These are phyloP conservation scores for Malurus melanocephalus DNA, from an alignment of 2,113 vertebrate genomes.

Conservation along the genomic window DNA sequence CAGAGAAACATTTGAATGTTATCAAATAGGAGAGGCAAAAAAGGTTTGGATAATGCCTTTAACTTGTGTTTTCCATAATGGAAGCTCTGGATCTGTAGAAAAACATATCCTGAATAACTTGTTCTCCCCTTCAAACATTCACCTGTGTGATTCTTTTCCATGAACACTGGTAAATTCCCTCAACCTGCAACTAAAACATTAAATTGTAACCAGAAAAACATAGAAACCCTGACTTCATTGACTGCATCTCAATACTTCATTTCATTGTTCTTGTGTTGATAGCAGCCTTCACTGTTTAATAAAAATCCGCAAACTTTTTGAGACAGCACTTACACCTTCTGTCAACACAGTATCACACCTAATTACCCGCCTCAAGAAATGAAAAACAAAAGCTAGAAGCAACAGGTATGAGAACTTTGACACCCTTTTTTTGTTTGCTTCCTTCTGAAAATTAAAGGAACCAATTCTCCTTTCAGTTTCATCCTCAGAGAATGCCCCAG, in stretches of 20 bases:
- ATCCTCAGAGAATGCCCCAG: not conserved
- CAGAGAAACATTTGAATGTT: not conserved
- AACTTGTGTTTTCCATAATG: not conserved
- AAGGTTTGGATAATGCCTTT: not conserved
- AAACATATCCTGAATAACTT: not conserved
- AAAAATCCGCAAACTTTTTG: not conserved
- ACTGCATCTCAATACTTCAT: not conserved
- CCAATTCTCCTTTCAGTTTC: not conserved
- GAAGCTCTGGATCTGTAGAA: not conserved
- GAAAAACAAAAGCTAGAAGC: not conserved
- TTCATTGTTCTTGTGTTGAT: not conserved
- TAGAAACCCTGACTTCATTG: not conserved
- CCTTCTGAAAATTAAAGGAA: not conserved
- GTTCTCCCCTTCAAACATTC: not conserved
- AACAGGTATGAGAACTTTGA: not conserved
- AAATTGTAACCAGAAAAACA: not conserved
- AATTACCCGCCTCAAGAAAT: not conserved
- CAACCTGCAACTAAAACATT: not conserved
- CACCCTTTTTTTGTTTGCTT: not conserved
- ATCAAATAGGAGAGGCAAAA: not conserved
- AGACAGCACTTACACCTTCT: not conserved
- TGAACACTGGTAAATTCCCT: not conserved
- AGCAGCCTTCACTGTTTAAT: not conserved
- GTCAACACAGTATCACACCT: not conserved
- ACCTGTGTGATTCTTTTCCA: not conserved